Evolutionary conservation across 2,888 invertebrate genomes (phyloP).

Genomic region (Brachylomia viminalis): DNA sequence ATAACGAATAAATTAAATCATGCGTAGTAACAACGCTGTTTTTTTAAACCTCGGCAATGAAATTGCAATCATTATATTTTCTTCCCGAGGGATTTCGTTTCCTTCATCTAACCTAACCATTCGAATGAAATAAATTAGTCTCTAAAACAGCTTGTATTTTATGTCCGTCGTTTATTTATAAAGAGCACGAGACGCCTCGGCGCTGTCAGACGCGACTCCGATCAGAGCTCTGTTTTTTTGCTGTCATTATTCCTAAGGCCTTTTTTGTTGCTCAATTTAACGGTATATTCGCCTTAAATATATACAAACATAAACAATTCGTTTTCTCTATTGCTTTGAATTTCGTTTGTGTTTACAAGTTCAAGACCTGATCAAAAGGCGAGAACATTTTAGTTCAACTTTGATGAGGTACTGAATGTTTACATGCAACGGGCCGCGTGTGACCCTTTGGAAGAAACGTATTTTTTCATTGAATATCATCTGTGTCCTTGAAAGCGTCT

Average conservation of each 20-base stretch:
- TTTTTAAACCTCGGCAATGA: not conserved
- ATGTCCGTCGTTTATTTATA: not conserved
- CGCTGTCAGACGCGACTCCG: not conserved
- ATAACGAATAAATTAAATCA: not conserved
- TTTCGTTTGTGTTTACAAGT: conserved; percentile 26
- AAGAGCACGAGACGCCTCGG: not conserved
- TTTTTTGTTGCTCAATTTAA: not conserved
- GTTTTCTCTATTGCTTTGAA: not conserved
- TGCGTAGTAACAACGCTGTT: not conserved
- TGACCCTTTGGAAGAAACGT: conserved; percentile 27
- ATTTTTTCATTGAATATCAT: conserved; percentile 28
- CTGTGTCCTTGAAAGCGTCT: not conserved
- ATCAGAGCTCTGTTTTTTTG: not conserved
- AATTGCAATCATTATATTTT: conserved; percentile 1
- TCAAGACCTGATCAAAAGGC: conserved; percentile 17
- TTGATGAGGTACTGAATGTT: conserved; percentile 29
- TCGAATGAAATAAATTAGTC: conserved; percentile 8
- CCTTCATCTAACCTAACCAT: not conserved
- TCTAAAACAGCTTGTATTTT: conserved; percentile 1
- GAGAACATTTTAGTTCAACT: not conserved
- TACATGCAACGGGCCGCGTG: not conserved
- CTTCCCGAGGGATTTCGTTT: conserved; percentile 13
- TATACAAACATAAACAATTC: not conserved
- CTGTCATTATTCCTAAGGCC: not conserved
- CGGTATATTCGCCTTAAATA: not conserved